Evolutionary conservation across 64 coral and sea anemone species (phyloP).

Genomic region (Porites australiensis): DNA sequence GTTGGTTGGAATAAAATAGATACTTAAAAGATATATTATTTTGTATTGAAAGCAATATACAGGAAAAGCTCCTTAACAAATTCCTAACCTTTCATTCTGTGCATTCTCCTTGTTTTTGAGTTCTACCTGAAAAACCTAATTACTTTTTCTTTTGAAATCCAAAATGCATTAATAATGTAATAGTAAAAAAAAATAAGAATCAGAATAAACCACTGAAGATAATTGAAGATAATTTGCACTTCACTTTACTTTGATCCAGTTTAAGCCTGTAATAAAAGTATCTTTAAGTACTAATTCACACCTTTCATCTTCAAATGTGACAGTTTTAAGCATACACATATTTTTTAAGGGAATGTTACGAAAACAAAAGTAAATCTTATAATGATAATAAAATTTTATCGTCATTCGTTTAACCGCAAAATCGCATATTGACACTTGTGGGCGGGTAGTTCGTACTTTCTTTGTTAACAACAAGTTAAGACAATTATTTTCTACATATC

Average conservation of each 20-base stretch:
- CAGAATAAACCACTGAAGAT: too few relatives aligned
- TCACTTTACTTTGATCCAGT: background rate
- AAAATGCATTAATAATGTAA: constrained; percentile 6
- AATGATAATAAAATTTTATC: too few relatives aligned
- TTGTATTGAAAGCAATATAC: too few relatives aligned
- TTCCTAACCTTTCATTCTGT: constrained; percentile 5
- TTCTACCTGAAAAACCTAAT: background rate
- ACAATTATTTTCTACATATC: background rate
- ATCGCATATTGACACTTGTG: background rate
- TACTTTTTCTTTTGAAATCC: background rate
- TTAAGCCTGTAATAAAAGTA: background rate
- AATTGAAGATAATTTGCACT: background rate
- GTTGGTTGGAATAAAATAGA: too few relatives aligned
- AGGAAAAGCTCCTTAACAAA: background rate
- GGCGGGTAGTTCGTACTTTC: constrained; percentile 4
- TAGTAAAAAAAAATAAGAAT: background rate
- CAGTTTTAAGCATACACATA: background rate
- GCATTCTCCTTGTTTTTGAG: background rate
- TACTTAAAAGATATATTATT: too few relatives aligned
- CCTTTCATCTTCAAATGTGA: background rate
- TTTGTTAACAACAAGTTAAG: background rate
- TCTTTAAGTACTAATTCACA: constrained; percentile 10
- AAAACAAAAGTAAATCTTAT: background rate
- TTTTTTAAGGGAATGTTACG: background rate
- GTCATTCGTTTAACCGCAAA: background rate